Evolutionary conservation across 2,888 invertebrate genomes (phyloP).

Genomic region (Blastobasis adustella): DNA sequence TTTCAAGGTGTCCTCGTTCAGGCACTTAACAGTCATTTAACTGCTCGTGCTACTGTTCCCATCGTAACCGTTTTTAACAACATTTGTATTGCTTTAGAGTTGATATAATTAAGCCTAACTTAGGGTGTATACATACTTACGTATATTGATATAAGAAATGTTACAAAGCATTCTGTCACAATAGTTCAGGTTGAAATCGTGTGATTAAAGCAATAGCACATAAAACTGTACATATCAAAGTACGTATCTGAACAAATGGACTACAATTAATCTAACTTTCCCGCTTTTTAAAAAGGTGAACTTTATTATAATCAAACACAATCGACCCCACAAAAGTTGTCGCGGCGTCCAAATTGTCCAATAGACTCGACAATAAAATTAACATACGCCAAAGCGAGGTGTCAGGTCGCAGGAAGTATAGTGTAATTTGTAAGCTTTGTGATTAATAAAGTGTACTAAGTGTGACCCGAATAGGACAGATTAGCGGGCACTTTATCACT

Average conservation of each 20-base stretch:
- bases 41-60: not conserved
- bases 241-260: not conserved
- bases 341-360: constrained; percentile 58
- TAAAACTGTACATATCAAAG: too few species aligned
- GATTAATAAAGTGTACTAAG: constrained; percentile 75
- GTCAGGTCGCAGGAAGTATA: constrained; percentile 70
- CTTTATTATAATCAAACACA: constrained; percentile 9
- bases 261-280: not conserved
- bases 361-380: constrained; percentile 67
- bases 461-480: constrained; percentile 74
- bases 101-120: too few species aligned
- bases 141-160: too few species aligned
- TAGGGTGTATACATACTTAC: too few species aligned
- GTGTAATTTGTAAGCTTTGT: constrained; percentile 74
- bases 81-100: too few species aligned
- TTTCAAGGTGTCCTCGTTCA: constrained; percentile 45
- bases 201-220: too few species aligned
- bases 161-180: too few species aligned
- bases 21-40: constrained; percentile 10
- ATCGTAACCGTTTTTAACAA: too few species aligned
- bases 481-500: constrained; percentile 74
- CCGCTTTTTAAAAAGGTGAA: not conserved
- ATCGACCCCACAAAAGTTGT: constrained; percentile 53
- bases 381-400: constrained; percentile 64
- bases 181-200: too few species aligned